phyloP scores from a whole-genome alignment of 1,140 invertebrate species.

The Drosophila yakuba region DNA sequence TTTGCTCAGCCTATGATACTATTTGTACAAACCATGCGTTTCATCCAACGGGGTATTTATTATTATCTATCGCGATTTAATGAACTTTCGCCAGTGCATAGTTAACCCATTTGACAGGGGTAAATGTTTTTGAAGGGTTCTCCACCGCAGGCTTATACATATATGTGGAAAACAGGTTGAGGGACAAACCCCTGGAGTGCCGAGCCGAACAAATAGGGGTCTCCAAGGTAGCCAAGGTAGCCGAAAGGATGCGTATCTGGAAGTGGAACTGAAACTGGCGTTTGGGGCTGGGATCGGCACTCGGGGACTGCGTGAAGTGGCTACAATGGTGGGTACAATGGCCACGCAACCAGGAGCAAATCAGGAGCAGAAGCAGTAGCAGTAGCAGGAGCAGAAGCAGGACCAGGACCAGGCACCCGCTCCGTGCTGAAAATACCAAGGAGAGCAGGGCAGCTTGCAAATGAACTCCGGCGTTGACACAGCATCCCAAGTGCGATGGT shows the following conservation, averaged over 20 bases:
- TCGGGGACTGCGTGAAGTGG: constrained; percentile 37
- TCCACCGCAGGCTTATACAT: neutral
- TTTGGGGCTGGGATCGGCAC: constrained; percentile 2
- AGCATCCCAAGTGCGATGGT: constrained; percentile 1
- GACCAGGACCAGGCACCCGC: neutral
- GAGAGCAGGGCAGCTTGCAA: constrained; percentile 14
- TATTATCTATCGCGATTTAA: neutral
- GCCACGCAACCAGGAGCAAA: constrained; percentile 22
- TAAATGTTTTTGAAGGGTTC: neutral
- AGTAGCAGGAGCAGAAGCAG: neutral
- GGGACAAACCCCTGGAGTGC: neutral
- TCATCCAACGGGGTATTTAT: too few relatives aligned
- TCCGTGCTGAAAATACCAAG: neutral
- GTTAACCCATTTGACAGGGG: neutral
- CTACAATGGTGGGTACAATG: constrained; percentile 21
- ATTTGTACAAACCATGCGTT: too few relatives aligned
- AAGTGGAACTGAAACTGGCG: constrained; percentile 7
- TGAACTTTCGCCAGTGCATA: neutral
- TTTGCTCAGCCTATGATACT: too few relatives aligned
- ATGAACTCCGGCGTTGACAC: constrained; percentile 42
- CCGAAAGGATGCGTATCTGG: constrained; percentile 6
- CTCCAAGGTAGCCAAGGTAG: neutral
- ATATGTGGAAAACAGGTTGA: neutral
- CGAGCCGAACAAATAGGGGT: neutral
- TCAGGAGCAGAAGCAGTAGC: neutral